Conservation (phyloP, 1,140 invertebrate species). For the Lutraria rhynchaena region DNA sequence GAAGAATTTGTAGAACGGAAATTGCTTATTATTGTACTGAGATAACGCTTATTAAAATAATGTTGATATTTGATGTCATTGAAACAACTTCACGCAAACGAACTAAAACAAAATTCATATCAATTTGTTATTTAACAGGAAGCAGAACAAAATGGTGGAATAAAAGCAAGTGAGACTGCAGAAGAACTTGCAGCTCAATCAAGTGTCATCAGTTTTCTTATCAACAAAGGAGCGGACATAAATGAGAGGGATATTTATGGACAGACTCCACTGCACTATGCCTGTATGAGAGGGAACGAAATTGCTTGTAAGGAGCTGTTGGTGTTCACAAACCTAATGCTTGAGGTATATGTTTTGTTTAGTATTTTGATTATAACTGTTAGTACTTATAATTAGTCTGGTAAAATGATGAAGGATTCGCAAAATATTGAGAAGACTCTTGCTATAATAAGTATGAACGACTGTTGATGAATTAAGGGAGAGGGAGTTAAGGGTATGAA, state of each 20-base stretch:
- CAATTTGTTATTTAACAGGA: no score
- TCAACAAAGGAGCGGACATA: constrained; percentile 81
- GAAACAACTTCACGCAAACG: neutral
- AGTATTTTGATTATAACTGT: no score
- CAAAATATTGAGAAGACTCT: no score
- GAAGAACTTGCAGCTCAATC: constrained; percentile 49
- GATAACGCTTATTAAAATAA: no score
- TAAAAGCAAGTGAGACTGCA: constrained; percentile 32
- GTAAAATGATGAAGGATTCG: no score
- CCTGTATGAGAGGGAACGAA: constrained; percentile 83
- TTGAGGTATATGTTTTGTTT: constrained; percentile 67
- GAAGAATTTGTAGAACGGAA: no score
- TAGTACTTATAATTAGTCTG: no score
- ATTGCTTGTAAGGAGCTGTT: constrained; percentile 80
- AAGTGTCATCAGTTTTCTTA: constrained; percentile 79
- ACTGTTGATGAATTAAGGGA: no score
- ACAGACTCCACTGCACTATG: constrained; percentile 83
- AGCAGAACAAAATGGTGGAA: constrained; percentile 31
- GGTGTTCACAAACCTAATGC: constrained; percentile 63
- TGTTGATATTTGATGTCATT: neutral
- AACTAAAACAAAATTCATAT: no score
- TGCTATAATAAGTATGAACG: no score
- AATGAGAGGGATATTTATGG: constrained; percentile 82
- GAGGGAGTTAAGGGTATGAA: no score
- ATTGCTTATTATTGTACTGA: no score